phyloP scores from a whole-genome alignment of 2,797 vertebrate genomes.

The Gobio occitaniae region DNA sequence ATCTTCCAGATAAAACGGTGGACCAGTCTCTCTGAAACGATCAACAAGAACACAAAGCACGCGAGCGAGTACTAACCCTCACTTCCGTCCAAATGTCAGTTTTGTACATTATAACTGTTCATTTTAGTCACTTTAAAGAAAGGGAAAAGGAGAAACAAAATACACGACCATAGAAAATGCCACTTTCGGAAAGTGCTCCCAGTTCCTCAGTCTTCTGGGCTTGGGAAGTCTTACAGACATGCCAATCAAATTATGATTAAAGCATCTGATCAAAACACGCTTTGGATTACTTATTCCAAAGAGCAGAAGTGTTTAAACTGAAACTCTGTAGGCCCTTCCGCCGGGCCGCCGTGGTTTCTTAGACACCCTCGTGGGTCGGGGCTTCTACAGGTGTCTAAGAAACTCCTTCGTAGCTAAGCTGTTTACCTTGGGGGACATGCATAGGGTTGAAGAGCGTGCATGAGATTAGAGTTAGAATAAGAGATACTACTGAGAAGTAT shows the following conservation, averaged over 20 bases:
- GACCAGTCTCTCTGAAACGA: conserved; percentile 39
- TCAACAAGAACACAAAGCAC: conserved; percentile 26
- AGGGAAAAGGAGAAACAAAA: conserved; percentile 25
- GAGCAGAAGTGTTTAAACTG: conserved; percentile 22
- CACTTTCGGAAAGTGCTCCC: conserved; percentile 30
- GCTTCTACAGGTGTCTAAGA: conserved; percentile 20
- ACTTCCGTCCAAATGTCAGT: conserved; percentile 6
- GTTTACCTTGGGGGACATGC: conserved; percentile 46
- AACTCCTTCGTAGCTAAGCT: conserved; percentile 1
- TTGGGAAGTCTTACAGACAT: conserved; percentile 17
- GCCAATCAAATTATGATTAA: conserved; percentile 28
- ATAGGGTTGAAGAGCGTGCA: conserved; percentile 52
- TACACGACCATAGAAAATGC: not conserved
- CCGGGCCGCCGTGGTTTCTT: not conserved
- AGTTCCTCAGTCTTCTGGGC: conserved; percentile 5
- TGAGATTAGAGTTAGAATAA: conserved; percentile 34
- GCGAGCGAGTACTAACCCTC: not conserved
- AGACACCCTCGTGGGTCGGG: not conserved
- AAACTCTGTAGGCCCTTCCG: not conserved
- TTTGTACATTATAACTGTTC: not conserved
- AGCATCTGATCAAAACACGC: conserved; percentile 16
- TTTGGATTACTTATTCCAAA: conserved; percentile 42
- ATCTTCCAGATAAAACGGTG: conserved; percentile 9
- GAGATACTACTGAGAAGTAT: conserved; percentile 27
- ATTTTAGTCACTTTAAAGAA: conserved; percentile 21